phyloP scores from a whole-genome alignment of 2,113 vertebrate genomes.

The Chauna torquata region DNA sequence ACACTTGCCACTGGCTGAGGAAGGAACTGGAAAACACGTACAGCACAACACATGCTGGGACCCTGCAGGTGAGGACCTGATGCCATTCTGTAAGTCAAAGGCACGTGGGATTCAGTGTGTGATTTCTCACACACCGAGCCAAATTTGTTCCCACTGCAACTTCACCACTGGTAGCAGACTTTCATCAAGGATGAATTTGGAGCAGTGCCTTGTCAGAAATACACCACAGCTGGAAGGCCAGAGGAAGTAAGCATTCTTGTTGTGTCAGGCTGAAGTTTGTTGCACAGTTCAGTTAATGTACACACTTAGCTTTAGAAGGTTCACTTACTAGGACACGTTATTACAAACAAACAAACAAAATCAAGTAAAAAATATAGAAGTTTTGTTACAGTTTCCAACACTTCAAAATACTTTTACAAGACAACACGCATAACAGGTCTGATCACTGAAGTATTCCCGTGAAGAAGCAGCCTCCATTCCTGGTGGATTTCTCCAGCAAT shows the following conservation, averaged over 20 bases:
- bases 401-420: background rate
- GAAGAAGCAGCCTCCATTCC: background rate
- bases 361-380: background rate
- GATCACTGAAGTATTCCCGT: background rate
- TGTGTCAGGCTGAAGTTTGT: conserved; percentile 14
- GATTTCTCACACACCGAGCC: background rate
- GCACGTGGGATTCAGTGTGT: background rate
- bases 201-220: background rate
- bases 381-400: background rate
- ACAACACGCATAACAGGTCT: background rate
- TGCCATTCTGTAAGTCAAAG: background rate
- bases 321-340: conserved; percentile 7
- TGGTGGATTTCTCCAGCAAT: background rate
- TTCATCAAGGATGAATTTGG: background rate
- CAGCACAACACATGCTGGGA: background rate
- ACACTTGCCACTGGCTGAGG: background rate
- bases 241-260: conserved; percentile 2
- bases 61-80: background rate
- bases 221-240: background rate
- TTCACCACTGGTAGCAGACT: background rate
- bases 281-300: conserved; percentile 35
- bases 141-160: background rate
- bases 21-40: background rate
- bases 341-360: background rate
- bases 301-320: conserved; percentile 39